Percentiles rank a stretch among this genome's conserved stretches.
phyloP scores from a whole-genome alignment of 2,888 invertebrate genomes.

The Drosophila anceps region DNA sequence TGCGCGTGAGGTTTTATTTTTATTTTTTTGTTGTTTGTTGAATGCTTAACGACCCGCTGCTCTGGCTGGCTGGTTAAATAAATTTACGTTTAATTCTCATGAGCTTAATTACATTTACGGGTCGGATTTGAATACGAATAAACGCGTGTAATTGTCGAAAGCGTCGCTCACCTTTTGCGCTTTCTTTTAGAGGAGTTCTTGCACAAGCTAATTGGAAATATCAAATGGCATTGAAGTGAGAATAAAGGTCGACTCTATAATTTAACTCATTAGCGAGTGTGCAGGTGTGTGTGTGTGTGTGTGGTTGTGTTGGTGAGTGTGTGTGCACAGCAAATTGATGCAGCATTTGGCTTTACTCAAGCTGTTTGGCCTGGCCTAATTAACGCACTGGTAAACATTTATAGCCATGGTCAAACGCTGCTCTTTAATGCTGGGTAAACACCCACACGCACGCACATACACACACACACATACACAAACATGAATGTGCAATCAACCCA shows the following conservation, averaged over 20 bases:
- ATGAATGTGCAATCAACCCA: constrained; percentile 10
- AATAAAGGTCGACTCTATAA: constrained; percentile 19
- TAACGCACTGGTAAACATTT: constrained; percentile 68
- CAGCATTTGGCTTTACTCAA: constrained; percentile 36
- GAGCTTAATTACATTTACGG: constrained; percentile 80
- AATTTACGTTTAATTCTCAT: constrained; percentile 74
- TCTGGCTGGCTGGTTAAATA: constrained; percentile 49
- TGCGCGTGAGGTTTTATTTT: constrained; percentile 18
- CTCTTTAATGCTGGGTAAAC: constrained; percentile 64
- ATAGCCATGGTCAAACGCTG: constrained; percentile 41
- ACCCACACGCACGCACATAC: too few species aligned
- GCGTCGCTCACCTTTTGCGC: neutral
- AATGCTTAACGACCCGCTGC: constrained; percentile 40
- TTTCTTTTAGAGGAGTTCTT: constrained; percentile 1
- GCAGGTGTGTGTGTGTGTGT: neutral
- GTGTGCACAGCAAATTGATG: constrained; percentile 64
- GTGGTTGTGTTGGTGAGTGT: constrained; percentile 13
- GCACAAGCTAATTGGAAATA: constrained; percentile 62
- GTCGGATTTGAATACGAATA: constrained; percentile 66
- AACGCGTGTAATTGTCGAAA: constrained; percentile 64
- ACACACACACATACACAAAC: constrained; percentile 7
- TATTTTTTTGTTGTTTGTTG: constrained; percentile 6
- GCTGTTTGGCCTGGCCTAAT: constrained; percentile 58
- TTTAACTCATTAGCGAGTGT: constrained; percentile 15
- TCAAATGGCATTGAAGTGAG: constrained; percentile 50